A percentile compares a stretch with the other conserved stretches of the same genome.
These are phyloP conservation scores for Mesocricetus auratus DNA, from an alignment of 2,113 vertebrate species.

Conservation along the genomic window DNA sequence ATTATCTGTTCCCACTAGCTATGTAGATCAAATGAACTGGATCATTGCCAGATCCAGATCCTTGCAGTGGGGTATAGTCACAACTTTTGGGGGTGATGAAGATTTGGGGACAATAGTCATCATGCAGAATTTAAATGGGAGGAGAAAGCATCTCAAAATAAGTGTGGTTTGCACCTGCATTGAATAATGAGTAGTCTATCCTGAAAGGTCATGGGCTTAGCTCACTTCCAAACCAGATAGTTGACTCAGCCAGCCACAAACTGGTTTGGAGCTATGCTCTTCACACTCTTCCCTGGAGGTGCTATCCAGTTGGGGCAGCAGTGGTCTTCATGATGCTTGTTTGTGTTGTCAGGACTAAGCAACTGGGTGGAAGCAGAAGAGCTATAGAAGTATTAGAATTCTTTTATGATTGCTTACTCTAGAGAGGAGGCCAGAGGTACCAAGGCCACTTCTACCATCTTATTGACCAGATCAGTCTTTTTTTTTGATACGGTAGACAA, in stretches of 20 bases:
- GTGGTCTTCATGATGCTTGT: neutral
- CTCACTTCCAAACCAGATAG: neutral
- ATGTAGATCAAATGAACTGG: constrained; percentile 82
- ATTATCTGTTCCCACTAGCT: constrained; percentile 80
- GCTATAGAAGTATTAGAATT: neutral
- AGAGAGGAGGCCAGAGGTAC: no score
- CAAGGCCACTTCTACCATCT: neutral
- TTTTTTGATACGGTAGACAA: neutral
- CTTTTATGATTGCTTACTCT: neutral
- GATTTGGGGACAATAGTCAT: constrained; percentile 7
- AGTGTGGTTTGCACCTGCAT: neutral
- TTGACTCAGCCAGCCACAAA: neutral
- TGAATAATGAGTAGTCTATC: neutral
- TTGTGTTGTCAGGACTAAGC: neutral
- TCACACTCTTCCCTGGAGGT: neutral
- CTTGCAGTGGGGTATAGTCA: constrained; percentile 36
- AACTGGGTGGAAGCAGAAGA: neutral
- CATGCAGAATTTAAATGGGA: neutral
- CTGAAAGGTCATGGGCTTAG: neutral
- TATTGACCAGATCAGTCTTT: neutral
- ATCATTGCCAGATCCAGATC: constrained; percentile 76
- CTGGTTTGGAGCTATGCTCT: neutral
- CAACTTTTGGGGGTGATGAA: constrained; percentile 67
- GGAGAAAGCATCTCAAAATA: neutral
- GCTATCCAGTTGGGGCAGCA: neutral